Base-by-base conservation (phyloP, 2,888 invertebrate species). In the Metalampra italica region DNA sequence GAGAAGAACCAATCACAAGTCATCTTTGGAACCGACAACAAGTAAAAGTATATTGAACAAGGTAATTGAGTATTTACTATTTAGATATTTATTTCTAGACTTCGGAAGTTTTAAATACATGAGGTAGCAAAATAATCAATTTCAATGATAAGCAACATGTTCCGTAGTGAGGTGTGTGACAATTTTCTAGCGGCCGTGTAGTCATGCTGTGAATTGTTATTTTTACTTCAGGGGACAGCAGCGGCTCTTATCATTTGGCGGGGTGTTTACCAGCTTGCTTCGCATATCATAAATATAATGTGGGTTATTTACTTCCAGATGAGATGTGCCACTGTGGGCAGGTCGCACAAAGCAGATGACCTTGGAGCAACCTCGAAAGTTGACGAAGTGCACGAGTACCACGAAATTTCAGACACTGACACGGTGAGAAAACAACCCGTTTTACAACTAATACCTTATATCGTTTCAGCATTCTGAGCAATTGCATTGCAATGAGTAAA, bases 321-420 rank as follows among this genome's bases (percentile, higher is more conserved):
- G 5, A 82, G 78, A 62, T 65, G 63, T 36, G 82, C 86, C 0
- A 86, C 86, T 0, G 55, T 84, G 3, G 78, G 85, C 0, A 75
- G 81, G 9, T 66, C 78, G 0, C 55, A 75, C 22, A 80, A 71
- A 39, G 51, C 62, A 1, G 83, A 82, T 7, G 55, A 47, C 2
- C 34, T 15, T 7, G 50, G 47, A 0, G 50, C 55, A 1, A 47
- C 61, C 0, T 32, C 67, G 0, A 78, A 71, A 49, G 56, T 63
- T 0, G 78, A 78, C 22, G 86, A 87, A 43, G 71, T 80, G 1
- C 87, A 88, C 46, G 88, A 87, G 50, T 88, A 88, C 46, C 84
- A 88, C 40, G 88, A 88, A 56, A 88, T 88, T 43, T 79, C 85
- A 0, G 87, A 88, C 47, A 81, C 82, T 0, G 84, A 84, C 32